phyloP scores from a whole-genome alignment of 1,140 invertebrate genomes.

The Phortica variegata region DNA sequence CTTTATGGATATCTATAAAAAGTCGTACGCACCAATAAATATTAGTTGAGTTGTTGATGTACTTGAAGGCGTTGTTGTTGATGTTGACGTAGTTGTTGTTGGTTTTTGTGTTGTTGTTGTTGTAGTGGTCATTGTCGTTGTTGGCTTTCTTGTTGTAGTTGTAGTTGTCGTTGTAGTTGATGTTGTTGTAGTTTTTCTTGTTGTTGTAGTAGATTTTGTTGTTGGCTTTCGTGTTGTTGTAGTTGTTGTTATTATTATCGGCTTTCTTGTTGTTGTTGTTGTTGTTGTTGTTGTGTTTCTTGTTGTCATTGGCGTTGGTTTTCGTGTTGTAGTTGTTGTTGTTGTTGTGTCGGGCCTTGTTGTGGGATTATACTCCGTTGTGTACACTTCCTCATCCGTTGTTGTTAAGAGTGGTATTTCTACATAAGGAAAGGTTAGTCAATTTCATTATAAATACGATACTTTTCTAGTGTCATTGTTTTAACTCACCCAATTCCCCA shows the following conservation, averaged over 20 bases:
- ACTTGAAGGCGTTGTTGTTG: not conserved
- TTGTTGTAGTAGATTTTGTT: constrained; percentile 8
- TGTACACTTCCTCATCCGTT: too few species aligned
- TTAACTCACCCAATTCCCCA: too few species aligned
- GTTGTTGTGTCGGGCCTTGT: not conserved
- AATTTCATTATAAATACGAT: too few species aligned
- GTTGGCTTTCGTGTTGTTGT: not conserved
- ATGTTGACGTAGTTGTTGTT: not conserved
- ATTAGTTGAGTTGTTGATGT: not conserved
- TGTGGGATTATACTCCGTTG: too few species aligned
- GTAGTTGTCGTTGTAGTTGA: not conserved
- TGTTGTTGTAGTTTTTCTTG: constrained; percentile 3
- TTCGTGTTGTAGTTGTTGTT: not conserved
- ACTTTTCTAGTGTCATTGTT: too few species aligned
- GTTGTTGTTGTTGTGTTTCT: not conserved
- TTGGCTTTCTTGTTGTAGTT: constrained; percentile 1
- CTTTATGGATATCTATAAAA: too few species aligned
- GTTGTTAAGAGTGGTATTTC: too few species aligned
- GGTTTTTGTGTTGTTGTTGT: not conserved
- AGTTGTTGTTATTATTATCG: not conserved
- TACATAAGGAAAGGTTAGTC: too few species aligned
- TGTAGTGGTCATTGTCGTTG: constrained; percentile 3
- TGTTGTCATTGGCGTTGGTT: not conserved
- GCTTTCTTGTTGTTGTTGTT: constrained; percentile 5
- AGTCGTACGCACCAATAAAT: not conserved